Percentiles rank a stretch among this genome's conserved stretches.
Conservation (phyloP, 92 coral and sea anemone species). For the Palythoa heliodiscus region DNA sequence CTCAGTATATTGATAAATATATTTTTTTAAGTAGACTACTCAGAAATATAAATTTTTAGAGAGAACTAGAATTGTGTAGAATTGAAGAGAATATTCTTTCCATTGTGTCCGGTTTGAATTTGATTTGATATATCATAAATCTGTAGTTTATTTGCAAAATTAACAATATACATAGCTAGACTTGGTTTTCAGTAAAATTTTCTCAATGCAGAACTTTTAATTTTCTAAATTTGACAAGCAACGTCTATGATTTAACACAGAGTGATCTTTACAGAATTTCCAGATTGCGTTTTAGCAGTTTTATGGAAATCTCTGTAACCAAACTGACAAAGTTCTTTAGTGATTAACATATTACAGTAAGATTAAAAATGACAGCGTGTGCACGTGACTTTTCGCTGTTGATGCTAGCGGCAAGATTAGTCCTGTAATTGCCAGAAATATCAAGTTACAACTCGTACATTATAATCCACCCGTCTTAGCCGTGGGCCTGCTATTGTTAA, state of each 20-base stretch:
- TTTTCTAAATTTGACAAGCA: neutral
- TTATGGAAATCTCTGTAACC: neutral
- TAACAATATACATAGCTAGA: neutral
- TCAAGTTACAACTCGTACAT: neutral
- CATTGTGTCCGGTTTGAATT: neutral
- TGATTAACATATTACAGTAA: neutral
- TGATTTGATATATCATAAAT: neutral
- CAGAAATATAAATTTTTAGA: too few species aligned
- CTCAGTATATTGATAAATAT: too few species aligned
- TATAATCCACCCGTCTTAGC: slow-evolving; percentile 1
- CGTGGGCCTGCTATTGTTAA: neutral
- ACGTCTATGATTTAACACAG: neutral
- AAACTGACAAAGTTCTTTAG: neutral
- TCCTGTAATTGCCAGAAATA: slow-evolving; percentile 5
- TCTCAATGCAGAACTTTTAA: neutral
- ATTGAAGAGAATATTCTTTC: too few species aligned
- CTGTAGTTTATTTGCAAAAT: neutral
- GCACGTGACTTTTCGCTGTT: neutral
- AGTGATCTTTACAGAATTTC: neutral
- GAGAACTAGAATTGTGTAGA: too few species aligned
- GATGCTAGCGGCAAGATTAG: neutral
- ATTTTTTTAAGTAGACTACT: too few species aligned
- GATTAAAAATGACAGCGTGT: neutral
- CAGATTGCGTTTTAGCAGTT: neutral
- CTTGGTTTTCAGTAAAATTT: neutral